These are phyloP conservation scores for Percopsis transmontana DNA, from an alignment of 2,113 vertebrate genomes.

Conservation along the genomic window DNA sequence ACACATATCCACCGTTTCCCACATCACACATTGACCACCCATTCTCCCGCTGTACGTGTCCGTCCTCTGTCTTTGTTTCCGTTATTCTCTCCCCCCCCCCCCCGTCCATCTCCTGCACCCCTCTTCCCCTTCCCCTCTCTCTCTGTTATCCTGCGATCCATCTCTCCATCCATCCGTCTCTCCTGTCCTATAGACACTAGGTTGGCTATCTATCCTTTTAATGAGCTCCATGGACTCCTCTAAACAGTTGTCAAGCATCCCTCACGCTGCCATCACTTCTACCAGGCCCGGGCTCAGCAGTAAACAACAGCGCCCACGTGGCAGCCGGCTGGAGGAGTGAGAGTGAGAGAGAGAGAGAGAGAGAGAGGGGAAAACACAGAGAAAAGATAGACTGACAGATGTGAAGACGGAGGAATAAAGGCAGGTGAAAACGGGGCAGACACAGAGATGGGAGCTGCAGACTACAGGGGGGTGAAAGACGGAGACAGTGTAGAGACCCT, in stretches of 20 bases:
- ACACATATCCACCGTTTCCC: conserved; percentile 14
- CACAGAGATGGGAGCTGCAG: conserved; percentile 24
- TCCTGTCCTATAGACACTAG: conserved; percentile 44
- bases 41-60: conserved; percentile 24
- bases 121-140: conserved; percentile 24
- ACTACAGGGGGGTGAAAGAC: conserved; percentile 5
- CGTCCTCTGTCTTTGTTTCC: conserved; percentile 10
- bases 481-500: conserved; percentile 33
- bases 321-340: conserved; percentile 19
- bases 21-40: conserved; percentile 21
- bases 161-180: conserved; percentile 61
- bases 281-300: conserved; percentile 31
- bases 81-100: conserved; percentile 8
- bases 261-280: conserved; percentile 87
- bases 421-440: conserved; percentile 17
- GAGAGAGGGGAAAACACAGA: background rate
- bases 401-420: conserved; percentile 21
- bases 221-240: conserved; percentile 83
- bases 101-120: background rate
- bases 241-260: conserved; percentile 91
- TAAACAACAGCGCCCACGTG: conserved; percentile 31
- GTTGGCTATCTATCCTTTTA: conserved; percentile 84
- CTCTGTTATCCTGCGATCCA: conserved; percentile 55
- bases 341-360: conserved; percentile 14
- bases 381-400: conserved; percentile 23